A percentile compares a stretch with the other conserved stretches of the same genome.
Evolutionary conservation across 2,888 invertebrate species (phyloP).

Genomic region (Patella ulyssiponensis): DNA sequence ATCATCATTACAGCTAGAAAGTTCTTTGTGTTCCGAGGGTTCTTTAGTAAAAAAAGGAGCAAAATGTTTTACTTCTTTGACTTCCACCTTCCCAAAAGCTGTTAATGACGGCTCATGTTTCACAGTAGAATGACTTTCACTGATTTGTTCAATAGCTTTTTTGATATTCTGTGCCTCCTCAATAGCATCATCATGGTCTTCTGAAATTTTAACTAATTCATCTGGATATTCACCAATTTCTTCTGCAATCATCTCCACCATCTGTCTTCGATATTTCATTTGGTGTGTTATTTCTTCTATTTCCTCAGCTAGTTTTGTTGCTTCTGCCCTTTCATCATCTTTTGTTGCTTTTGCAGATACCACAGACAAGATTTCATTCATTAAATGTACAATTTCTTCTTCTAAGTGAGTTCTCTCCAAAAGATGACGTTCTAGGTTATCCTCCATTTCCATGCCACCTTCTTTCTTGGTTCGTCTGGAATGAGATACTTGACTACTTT

Average conservation of each 20-base stretch:
- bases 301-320: background rate
- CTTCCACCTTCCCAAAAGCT: background rate
- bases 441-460: slow-evolving; percentile 13
- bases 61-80: background rate
- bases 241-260: background rate
- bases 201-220: background rate
- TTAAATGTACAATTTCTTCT: slow-evolving; percentile 37
- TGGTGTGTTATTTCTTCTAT: slow-evolving; percentile 3
- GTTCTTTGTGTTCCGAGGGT: background rate
- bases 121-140: background rate
- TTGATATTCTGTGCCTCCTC: background rate
- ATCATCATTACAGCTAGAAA: background rate
- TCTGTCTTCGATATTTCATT: slow-evolving; percentile 2
- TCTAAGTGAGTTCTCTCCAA: slow-evolving; percentile 28
- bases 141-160: background rate
- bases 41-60: background rate
- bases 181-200: background rate
- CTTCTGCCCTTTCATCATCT: slow-evolving; percentile 11
- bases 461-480: background rate
- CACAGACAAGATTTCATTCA: slow-evolving; percentile 35
- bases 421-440: slow-evolving; percentile 18
- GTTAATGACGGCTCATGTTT: background rate
- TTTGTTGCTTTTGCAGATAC: slow-evolving; percentile 19
- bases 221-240: slow-evolving; percentile 10
- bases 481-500: slow-evolving; percentile 7